Evolutionary conservation across 2,797 vertebrate genomes (phyloP).

Genomic region (Rhinoraja longicauda): DNA sequence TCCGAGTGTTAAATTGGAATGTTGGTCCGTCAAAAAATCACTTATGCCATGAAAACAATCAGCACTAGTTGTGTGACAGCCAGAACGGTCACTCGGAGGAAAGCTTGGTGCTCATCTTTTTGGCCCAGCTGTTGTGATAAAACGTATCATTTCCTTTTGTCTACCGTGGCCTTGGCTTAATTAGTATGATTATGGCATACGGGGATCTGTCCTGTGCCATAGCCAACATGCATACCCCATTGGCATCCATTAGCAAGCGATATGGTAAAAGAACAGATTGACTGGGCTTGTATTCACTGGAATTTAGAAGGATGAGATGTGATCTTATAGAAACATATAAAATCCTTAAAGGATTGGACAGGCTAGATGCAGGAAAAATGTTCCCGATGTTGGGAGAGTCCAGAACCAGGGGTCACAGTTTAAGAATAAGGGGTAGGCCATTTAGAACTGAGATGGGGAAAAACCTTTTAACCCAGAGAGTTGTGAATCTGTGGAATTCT

Average conservation of each 20-base stretch:
- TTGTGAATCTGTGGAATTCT: no score
- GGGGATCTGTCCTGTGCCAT: neutral
- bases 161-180: neutral
- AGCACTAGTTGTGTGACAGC: neutral
- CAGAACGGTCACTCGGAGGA: neutral
- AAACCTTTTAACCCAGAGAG: no score
- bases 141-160: neutral
- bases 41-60: neutral
- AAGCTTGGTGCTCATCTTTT: neutral
- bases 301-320: no score
- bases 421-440: no score
- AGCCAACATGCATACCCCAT: neutral
- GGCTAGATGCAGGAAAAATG: no score
- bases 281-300: no score
- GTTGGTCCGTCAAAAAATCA: neutral
- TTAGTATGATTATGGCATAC: neutral
- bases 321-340: no score
- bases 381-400: no score
- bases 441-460: no score
- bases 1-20: slow-evolving; percentile 31
- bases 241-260: neutral
- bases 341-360: no score
- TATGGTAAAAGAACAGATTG: no score
- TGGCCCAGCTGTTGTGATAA: neutral
- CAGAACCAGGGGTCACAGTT: no score